Conservation (phyloP, 2,113 vertebrate species). For the Egretta garzetta region DNA sequence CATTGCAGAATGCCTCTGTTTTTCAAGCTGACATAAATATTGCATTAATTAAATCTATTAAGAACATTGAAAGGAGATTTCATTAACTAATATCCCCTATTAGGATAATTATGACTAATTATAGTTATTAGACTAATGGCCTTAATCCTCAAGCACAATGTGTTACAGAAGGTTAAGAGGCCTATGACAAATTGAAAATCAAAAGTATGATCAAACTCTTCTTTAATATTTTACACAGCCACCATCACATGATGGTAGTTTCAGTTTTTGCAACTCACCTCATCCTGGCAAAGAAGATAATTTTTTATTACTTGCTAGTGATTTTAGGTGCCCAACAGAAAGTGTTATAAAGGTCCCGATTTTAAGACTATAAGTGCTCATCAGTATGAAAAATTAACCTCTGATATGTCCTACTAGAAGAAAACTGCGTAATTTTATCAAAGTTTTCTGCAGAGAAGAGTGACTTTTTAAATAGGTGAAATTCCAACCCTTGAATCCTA, state of each 20-base stretch:
- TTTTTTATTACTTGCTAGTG: neutral
- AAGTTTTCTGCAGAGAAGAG: neutral
- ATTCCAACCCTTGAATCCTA: neutral
- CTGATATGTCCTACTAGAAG: neutral
- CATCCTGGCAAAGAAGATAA: neutral
- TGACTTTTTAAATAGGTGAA: neutral
- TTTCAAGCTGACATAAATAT: constrained; percentile 63
- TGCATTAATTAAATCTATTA: constrained; percentile 74
- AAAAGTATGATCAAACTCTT: constrained; percentile 49
- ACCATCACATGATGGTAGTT: neutral
- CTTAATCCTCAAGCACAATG: constrained; percentile 72
- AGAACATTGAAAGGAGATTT: constrained; percentile 71
- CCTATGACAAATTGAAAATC: constrained; percentile 70
- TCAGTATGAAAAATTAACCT: neutral
- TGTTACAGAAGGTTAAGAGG: constrained; percentile 73
- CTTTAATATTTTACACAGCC: constrained; percentile 30
- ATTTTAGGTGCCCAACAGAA: neutral
- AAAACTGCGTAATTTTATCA: neutral
- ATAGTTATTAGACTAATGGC: constrained; percentile 78
- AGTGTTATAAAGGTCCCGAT: neutral
- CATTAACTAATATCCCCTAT: constrained; percentile 77
- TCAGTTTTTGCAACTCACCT: neutral
- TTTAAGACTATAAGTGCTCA: neutral
- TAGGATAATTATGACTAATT: constrained; percentile 80
- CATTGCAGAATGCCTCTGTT: constrained; percentile 37